phyloP scores from a whole-genome alignment of 2,888 invertebrate genomes.

The Tachystola acroxantha region DNA sequence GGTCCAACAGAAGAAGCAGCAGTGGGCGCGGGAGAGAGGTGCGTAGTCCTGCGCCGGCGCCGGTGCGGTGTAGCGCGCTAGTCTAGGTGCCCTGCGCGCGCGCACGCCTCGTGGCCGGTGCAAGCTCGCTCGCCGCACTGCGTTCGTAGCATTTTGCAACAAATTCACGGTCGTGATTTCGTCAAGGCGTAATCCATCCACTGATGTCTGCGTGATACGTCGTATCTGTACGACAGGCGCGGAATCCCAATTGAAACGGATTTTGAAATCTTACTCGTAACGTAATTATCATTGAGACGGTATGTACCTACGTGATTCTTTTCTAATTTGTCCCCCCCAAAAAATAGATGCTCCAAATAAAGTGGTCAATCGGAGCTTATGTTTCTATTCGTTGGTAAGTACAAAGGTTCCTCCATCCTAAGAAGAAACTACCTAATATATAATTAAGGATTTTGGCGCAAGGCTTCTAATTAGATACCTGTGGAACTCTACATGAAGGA shows the following conservation, averaged over 20 bases:
- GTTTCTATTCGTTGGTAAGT: too few species aligned
- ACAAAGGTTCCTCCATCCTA: too few species aligned
- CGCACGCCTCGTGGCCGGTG: conserved; percentile 1
- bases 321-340: too few species aligned
- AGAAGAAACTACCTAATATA: too few species aligned
- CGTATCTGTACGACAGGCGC: conserved; percentile 19
- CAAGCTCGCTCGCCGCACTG: conserved; percentile 16
- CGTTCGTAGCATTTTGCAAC: conserved; percentile 35
- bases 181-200: conserved; percentile 25
- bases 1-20: conserved; percentile 92
- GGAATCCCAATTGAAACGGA: conserved; percentile 24
- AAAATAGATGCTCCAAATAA: too few species aligned
- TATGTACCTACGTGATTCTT: conserved; percentile 20
- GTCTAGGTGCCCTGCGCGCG: too few species aligned
- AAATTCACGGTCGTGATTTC: conserved; percentile 42
- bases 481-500: too few species aligned
- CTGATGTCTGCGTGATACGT: conserved; percentile 26
- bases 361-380: too few species aligned
- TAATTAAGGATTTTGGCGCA: too few species aligned
- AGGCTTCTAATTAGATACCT: too few species aligned
- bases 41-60: conserved; percentile 33
- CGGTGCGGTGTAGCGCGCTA: background rate
- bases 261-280: conserved; percentile 12
- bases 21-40: conserved; percentile 97
- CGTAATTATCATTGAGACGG: conserved; percentile 14